Evolutionary conservation across 2,888 invertebrate species (phyloP), one percentile per base, ranked within the genome.

Genomic region (Caenorhabditis imperialis): DNA sequence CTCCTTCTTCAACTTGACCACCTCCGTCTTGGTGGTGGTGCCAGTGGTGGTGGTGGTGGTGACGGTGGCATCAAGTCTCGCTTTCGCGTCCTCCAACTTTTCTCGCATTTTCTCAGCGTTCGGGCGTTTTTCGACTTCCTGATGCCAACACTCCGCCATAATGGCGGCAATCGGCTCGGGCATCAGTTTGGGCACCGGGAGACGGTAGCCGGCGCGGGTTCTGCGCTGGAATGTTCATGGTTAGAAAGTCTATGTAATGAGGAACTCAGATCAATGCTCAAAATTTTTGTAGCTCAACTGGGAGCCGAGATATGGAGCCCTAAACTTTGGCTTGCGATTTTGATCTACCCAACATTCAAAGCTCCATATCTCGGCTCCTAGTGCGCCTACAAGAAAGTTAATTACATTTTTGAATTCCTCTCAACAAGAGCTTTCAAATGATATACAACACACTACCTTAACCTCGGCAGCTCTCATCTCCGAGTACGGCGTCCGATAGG

Each of bases 401-500:
- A n/a, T n/a, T n/a, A n/a, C n/a, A n/a, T n/a, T n/a, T n/a, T n/a
- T n/a, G n/a, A n/a, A n/a, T n/a, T n/a, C n/a, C n/a, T n/a, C n/a
- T n/a, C n/a, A n/a, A n/a, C n/a, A n/a, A n/a, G n/a, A n/a, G n/a
- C n/a, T n/a, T n/a, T n/a, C n/a, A n/a, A n/a, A 30, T 10, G 30
- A 30, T 30, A 7, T 10, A 30, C 6, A 7, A 6, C 7, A 30
- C 10, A 6, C 30, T 30, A 30, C 30, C 30, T 84, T 84, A 37
- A 84, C 84, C 12, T 63, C 69, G 48, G 53, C 58, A 14, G 81
- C 84, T 45, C 79, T 78, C 83, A 79, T 79, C 27, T 75, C 78
- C 27, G 61, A 45, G 72, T 84, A 84, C 37, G 84, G 84, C 10
- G 81, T 73, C 45, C 71, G 62, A 69, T 83, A 84, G 22, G 83